These are phyloP conservation scores for Tauraco erythrolophus DNA, from an alignment of 2,113 vertebrate genomes.

Conservation along the genomic window DNA sequence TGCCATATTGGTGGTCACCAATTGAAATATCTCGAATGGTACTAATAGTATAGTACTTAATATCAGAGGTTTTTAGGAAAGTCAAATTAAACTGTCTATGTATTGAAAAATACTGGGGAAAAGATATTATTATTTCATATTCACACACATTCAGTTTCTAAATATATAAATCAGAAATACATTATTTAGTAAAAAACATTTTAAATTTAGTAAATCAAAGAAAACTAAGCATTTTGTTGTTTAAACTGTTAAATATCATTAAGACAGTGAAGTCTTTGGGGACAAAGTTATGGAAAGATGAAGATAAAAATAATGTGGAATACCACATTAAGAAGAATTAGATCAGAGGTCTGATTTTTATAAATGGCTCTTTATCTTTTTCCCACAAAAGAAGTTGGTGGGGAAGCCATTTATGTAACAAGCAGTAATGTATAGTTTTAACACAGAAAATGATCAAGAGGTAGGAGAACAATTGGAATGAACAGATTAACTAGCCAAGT, in stretches of 20 bases:
- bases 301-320: not conserved
- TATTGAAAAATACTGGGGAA: not conserved
- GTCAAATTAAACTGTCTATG: not conserved
- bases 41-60: not conserved
- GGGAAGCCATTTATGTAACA: not conserved
- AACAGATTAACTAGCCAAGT: not conserved
- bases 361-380: not conserved
- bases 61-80: not conserved
- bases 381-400: not conserved
- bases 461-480: not conserved
- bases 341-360: not conserved
- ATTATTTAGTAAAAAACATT: not conserved
- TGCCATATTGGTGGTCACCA: not conserved
- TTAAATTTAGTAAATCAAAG: not conserved
- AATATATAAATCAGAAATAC: not conserved
- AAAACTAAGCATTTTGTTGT: not conserved
- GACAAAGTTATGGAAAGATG: not conserved
- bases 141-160: not conserved
- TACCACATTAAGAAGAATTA: not conserved
- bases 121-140: not conserved
- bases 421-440: not conserved
- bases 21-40: not conserved
- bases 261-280: not conserved
- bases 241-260: not conserved
- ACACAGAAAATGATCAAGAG: not conserved